A percentile compares a stretch with the other conserved stretches of the same genome.
Evolutionary conservation across 2,888 invertebrate species (phyloP).

Genomic region (Horisme vitalbata): DNA sequence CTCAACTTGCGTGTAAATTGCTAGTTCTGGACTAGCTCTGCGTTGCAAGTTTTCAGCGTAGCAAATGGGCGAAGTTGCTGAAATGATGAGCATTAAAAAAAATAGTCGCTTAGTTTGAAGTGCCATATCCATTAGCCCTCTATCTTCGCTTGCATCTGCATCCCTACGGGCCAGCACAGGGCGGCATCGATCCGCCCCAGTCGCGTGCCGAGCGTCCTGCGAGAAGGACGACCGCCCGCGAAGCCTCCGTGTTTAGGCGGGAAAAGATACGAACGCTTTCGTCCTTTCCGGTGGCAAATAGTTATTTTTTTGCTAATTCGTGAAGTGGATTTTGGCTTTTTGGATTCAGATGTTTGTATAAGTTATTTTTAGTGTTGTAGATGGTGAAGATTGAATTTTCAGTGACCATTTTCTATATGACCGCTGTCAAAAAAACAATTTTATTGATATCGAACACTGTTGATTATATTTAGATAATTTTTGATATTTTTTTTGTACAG

Average conservation of each 20-base stretch:
- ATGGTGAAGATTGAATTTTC: too few relatives aligned
- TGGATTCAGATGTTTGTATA: neutral
- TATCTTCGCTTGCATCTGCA: slow-evolving; percentile 66
- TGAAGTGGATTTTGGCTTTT: neutral
- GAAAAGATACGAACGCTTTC: slow-evolving; percentile 43
- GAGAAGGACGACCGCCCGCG: slow-evolving; percentile 57
- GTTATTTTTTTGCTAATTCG: neutral
- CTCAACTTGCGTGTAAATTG: too few relatives aligned
- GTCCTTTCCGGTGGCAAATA: neutral
- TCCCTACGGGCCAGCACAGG: slow-evolving; percentile 70
- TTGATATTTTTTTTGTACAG: too few relatives aligned
- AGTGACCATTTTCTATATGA: too few relatives aligned
- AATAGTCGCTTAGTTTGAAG: neutral
- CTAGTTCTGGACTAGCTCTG: too few relatives aligned
- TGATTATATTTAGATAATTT: too few relatives aligned
- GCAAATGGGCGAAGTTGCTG: too few relatives aligned
- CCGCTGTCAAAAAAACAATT: too few relatives aligned
- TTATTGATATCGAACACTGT: too few relatives aligned
- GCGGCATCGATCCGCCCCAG: slow-evolving; percentile 75
- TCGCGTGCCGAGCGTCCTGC: slow-evolving; percentile 62
- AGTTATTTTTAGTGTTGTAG: too few relatives aligned
- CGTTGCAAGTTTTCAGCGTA: too few relatives aligned
- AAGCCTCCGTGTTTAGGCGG: slow-evolving; percentile 74
- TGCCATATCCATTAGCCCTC: slow-evolving; percentile 38
- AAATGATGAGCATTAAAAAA: neutral